Base-by-base conservation (phyloP, 2,797 vertebrate species). In the Trachurus trachurus region DNA sequence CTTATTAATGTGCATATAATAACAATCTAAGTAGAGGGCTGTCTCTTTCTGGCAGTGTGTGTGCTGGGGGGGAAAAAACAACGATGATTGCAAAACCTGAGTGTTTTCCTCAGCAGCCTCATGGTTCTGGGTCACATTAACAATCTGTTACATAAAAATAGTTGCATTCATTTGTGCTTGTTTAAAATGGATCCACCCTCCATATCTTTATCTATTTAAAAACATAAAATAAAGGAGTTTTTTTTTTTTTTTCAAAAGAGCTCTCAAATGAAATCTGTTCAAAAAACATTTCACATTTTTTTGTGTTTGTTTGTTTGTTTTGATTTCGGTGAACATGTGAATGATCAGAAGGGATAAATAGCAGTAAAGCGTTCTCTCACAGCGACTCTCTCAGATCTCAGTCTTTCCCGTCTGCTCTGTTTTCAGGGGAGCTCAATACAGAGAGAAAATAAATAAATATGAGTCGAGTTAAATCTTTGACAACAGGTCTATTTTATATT, bases 51-150 rank as follows among this genome's bases (percentile, higher is more conserved):
- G 26, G 74, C 16, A 8, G 53, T 65, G 67, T 74, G 34, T n/a
- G 37, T 66, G 67, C 47, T 58, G 44, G 82, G 69, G 31, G 47
- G 53, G 66, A 67, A 59, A 72, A 40, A 60, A 37, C 63, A 62
- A 78, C 31, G 37, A 40, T 74, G 65, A 78, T 67, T 81, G 68
- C 56, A 61, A 76, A 62, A 68, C n/a, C 69, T 84, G 69, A 87
- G 73, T 67, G 52, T 88, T 86, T 86, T 71, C 8, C 71, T 78
- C 67, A 73, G 71, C 53, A 85, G 83, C 62, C 78, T 62, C 76
- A 64, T 78, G 71, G 74, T 88, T 90, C 80, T 88, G 66, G 87
- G 84, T 90, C 90, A 86, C 82, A 87, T 73, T 74, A 88, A 88
- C 76, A 86, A 81, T 83, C 71, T 66, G 82, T 87, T 89, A 87